phyloP scores from a whole-genome alignment of 37 sponge, comb jelly and placozoan species.

The Bolinopsis microptera region DNA sequence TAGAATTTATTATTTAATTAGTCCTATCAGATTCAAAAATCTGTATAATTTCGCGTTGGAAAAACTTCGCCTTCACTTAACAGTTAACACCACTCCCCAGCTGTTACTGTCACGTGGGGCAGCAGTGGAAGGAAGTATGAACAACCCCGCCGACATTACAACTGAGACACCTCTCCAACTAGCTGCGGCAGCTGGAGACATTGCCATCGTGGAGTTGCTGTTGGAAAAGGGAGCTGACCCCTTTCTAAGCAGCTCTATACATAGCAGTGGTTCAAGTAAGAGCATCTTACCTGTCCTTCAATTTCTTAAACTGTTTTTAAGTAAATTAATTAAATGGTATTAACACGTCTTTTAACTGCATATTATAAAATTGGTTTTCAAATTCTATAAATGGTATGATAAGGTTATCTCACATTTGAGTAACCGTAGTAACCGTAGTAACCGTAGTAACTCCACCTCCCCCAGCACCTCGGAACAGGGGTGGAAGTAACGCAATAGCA shows the following conservation, averaged over 20 bases:
- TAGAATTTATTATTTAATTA: too few species aligned
- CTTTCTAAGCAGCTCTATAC: slow-evolving; percentile 1
- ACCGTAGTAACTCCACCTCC: too few species aligned
- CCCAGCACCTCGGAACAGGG: slow-evolving; percentile 53
- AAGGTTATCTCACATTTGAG: too few species aligned
- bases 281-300: too few species aligned
- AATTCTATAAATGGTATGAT: too few species aligned
- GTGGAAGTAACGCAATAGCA: slow-evolving; percentile 63
- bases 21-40: too few species aligned
- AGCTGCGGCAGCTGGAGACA: slow-evolving; percentile 50
- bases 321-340: too few species aligned
- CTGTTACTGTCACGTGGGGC: slow-evolving; percentile 46
- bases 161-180: slow-evolving; percentile 65
- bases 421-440: too few species aligned
- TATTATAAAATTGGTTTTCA: too few species aligned
- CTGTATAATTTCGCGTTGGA: not conserved
- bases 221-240: slow-evolving; percentile 58
- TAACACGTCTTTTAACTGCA: too few species aligned
- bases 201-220: slow-evolving; percentile 18
- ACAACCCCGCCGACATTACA: slow-evolving; percentile 61
- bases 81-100: not conserved
- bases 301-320: too few species aligned
- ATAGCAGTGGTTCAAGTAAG: slow-evolving; percentile 37
- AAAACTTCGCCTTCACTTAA: not conserved
- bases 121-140: slow-evolving; percentile 62